phyloP scores from a whole-genome alignment of 2,113 vertebrate species.

The Orycteropus afer region DNA sequence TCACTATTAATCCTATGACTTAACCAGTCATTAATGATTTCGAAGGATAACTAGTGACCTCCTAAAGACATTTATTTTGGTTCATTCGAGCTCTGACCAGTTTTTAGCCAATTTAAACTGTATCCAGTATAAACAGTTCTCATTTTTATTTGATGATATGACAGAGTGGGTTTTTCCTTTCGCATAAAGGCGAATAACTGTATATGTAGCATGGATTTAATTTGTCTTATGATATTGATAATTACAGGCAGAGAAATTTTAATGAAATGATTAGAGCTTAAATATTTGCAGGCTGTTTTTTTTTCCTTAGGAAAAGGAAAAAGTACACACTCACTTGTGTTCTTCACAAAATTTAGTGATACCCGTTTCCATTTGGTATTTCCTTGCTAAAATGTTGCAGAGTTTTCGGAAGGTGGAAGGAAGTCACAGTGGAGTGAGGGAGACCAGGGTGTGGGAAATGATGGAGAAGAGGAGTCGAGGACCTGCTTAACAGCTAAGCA shows the following conservation, averaged over 20 bases:
- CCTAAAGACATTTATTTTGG: conserved; percentile 71
- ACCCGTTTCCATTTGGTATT: conserved; percentile 50
- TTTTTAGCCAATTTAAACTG: conserved; percentile 74
- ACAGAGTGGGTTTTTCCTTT: conserved; percentile 78
- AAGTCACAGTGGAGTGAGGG: not conserved
- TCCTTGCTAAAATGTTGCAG: conserved; percentile 41
- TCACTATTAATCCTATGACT: conserved; percentile 75
- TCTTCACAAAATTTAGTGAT: conserved; percentile 57
- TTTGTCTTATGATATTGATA: conserved; percentile 74
- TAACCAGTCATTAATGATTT: conserved; percentile 72
- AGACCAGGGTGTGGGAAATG: not conserved
- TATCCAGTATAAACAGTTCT: conserved; percentile 67
- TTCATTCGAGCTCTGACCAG: conserved; percentile 73
- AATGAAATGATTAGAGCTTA: conserved; percentile 74
- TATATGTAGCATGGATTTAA: conserved; percentile 75
- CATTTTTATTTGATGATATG: conserved; percentile 70
- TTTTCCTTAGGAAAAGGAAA: conserved; percentile 58
- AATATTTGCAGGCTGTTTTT: conserved; percentile 61
- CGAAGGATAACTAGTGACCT: conserved; percentile 80
- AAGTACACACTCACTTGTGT: conserved; percentile 37
- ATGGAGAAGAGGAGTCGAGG: not conserved
- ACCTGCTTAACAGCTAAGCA: conserved; percentile 12
- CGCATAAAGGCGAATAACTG: conserved; percentile 66
- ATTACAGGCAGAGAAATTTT: conserved; percentile 68
- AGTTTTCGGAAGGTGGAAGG: not conserved